Base-by-base conservation (phyloP, 2,797 vertebrate species). In the Poeciliopsis gracilis region DNA sequence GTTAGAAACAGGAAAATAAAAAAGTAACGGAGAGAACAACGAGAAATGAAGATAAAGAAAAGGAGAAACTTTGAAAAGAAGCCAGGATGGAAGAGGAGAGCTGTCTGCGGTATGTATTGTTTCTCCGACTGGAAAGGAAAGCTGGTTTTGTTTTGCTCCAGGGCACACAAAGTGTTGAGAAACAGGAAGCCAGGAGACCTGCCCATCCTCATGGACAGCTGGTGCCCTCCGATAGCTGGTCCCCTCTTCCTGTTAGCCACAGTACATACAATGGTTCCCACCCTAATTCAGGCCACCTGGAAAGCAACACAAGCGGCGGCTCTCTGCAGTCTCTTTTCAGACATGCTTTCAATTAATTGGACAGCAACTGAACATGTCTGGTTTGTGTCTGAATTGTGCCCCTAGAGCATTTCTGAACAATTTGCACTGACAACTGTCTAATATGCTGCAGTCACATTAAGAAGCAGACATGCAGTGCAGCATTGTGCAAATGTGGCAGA, bases 161-260 rank as follows among this genome's bases (percentile, higher is more conserved):
- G 88, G 86, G 78, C 85, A 76, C 75, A 77, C 43, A 77, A 66
- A 83, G 84, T 82, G 87, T 85, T 86, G 89, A 91, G 93, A 93
- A 93, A 91, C 94, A 93, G 93, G 94, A 94, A 94, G 93, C 77
- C 69, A 83, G 76, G 53, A 84, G 93, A 93, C 86, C 90, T 86
- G 91, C 92, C 94, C 93, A 92, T 95, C 93, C 94, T 93, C 78
- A 38, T 73, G 69, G 92, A 94, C 92, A 93, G 93, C 94, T 94
- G 93, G 91, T 93, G 92, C 92, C 90, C 91, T 92, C 84, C 77
- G 94, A 94, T 94, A 94, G 92, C 91, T 61, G 87, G 78, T 88
- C 91, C 91, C 90, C 84, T 57, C 84, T 92, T 94, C 93, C 93
- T 93, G 91, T 90, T 82, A 81, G 81, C 85, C 9, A 13, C 41